Evolutionary conservation across 2,888 invertebrate species (phyloP), one percentile per base, ranked within the genome.

Genomic region (Andrena bucephala): DNA sequence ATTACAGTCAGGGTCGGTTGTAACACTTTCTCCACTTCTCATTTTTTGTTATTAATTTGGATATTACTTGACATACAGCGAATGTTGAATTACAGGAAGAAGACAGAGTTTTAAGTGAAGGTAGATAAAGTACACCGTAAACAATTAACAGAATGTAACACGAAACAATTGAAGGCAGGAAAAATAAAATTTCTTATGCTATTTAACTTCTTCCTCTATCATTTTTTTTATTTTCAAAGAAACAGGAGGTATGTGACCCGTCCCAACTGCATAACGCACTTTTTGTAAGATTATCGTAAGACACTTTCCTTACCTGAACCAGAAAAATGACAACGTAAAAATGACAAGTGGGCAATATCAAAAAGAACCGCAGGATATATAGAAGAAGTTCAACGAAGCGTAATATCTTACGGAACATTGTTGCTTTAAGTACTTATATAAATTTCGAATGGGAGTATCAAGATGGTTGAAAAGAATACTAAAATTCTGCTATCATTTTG

Each of bases 281-380:
- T 13, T 10, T 3, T n/a, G 42, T 6, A 13, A 16, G 31, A 57
- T 68, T 54, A 62, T 42, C 62, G 63, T 50, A 54, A 52, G 36
- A 36, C 42, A 69, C 68, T 57, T 63, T 42, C 79, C 68, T 63
- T 68, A 36, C 2, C 65, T 79, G 29, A 66, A 42, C 16, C 10
- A 68, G 68, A 72, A 70, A 65, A 33, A 79, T 70, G 81, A 52
- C 67, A 65, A 68, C 67, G 81, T 63, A 73, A 24, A 68, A 48
- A 57, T 81, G 81, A 81, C 63, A 68, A 72, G 72, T 78, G 33
- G 59, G 54, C 20, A 68, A 65, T 70, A 72, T 27, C 29, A n/a
- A 59, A 71, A 36, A n/a, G 54, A 71, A 20, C 60, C 57, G n/a
- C 29, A 60, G 72, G 79, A 72, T 36, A 42, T 42, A 68, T 33